Conservation (phyloP, 2,113 vertebrate species). For the Conger conger region DNA sequence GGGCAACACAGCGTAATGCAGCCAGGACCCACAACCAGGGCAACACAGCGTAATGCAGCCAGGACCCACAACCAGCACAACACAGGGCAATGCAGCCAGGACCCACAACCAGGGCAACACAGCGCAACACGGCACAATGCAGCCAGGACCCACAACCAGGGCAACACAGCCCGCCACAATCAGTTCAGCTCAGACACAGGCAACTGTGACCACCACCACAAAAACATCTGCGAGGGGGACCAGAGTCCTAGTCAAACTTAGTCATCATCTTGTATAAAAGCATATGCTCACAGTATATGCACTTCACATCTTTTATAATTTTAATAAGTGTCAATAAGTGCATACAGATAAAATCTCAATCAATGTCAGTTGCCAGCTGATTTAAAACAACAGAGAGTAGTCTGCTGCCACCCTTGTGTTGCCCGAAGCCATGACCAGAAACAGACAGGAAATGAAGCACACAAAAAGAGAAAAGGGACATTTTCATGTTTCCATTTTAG, state of each 20-base stretch:
- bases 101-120: background rate
- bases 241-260: background rate
- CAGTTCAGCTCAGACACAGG: background rate
- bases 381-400: conserved; percentile 46
- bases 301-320: no score
- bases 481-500: background rate
- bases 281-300: background rate
- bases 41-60: background rate
- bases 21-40: no score
- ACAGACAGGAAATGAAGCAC: background rate
- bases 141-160: no score
- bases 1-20: no score
- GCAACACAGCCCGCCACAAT: background rate
- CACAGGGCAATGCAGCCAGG: background rate
- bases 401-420: conserved; percentile 37
- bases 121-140: background rate
- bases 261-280: conserved; percentile 28
- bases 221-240: conserved; percentile 21
- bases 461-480: background rate
- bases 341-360: no score
- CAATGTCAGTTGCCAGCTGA: conserved; percentile 39
- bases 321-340: background rate
- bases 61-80: background rate
- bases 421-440: background rate
- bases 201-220: background rate